These are phyloP conservation scores for Ataeniobius toweri DNA, from an alignment of 2,797 vertebrate species.

Conservation along the genomic window DNA sequence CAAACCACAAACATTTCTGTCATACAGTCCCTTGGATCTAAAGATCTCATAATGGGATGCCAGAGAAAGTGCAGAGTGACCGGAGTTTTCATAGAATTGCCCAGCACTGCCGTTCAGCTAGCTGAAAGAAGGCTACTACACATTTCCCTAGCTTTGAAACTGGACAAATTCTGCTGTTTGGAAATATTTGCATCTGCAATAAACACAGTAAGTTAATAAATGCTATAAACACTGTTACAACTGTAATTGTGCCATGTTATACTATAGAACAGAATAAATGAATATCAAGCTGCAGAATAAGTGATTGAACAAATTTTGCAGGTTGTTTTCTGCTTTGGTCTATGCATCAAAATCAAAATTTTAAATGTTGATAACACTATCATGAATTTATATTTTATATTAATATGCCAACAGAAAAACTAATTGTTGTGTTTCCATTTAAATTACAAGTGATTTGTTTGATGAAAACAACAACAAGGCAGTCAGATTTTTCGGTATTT, in stretches of 20 bases:
- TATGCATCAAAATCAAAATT: neutral
- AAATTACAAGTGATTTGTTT: neutral
- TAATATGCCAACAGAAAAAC: neutral
- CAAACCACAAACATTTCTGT: neutral
- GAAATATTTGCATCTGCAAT: neutral
- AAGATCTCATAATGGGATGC: neutral
- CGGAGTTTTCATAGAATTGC: neutral
- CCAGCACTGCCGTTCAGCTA: neutral
- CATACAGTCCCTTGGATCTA: neutral
- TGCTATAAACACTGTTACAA: neutral
- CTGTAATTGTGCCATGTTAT: neutral
- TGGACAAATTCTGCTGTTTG: neutral
- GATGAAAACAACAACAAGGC: neutral
- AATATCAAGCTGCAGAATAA: neutral
- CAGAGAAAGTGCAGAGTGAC: neutral
- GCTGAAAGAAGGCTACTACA: neutral
- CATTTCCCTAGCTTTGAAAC: neutral
- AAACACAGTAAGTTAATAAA: neutral
- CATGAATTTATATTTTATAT: neutral
- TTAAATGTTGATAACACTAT: neutral
- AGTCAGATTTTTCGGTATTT: neutral
- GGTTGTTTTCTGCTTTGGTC: neutral
- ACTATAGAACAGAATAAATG: neutral
- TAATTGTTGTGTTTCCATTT: neutral
- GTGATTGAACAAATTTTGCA: neutral